Percentiles rank a stretch among this genome's conserved stretches.
Evolutionary conservation across 2,888 invertebrate genomes (phyloP).

Genomic region (Torymus tubicola): DNA sequence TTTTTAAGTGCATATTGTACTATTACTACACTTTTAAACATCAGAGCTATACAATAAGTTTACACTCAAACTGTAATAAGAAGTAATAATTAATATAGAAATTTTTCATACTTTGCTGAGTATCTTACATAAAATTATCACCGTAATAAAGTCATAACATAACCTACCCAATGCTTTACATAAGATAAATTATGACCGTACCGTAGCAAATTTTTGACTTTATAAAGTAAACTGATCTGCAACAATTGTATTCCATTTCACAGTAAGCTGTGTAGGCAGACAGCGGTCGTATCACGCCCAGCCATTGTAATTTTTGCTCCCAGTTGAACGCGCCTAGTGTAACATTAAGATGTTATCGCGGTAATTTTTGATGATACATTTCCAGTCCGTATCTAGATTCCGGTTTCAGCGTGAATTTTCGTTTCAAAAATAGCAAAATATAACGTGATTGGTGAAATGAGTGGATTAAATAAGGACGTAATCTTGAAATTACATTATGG

Average conservation of each 20-base stretch:
- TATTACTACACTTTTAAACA: slow-evolving; percentile 10
- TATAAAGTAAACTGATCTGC: not conserved
- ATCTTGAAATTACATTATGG: not conserved
- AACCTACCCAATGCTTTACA: not conserved
- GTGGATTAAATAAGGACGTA: not conserved
- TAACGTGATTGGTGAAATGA: not conserved
- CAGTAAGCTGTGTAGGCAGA: not conserved
- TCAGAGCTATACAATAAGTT: slow-evolving; percentile 4
- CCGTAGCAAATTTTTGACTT: not conserved
- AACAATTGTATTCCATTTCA: not conserved
- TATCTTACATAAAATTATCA: slow-evolving; percentile 28
- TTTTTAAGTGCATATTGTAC: slow-evolving; percentile 20
- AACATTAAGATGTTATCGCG: not conserved
- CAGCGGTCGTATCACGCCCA: too few relatives aligned
- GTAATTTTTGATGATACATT: slow-evolving; percentile 2
- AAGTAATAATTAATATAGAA: slow-evolving; percentile 36
- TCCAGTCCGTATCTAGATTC: not conserved
- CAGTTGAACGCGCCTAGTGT: not conserved
- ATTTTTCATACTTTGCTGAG: not conserved
- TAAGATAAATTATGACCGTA: slow-evolving; percentile 3
- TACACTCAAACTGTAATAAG: slow-evolving; percentile 7
- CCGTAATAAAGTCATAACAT: not conserved
- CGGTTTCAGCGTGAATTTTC: slow-evolving; percentile 6
- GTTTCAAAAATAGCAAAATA: slow-evolving; percentile 17
- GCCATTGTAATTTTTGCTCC: not conserved